These are phyloP conservation scores for Pomatostomus ruficeps DNA, from an alignment of 2,113 vertebrate genomes.

Conservation along the genomic window DNA sequence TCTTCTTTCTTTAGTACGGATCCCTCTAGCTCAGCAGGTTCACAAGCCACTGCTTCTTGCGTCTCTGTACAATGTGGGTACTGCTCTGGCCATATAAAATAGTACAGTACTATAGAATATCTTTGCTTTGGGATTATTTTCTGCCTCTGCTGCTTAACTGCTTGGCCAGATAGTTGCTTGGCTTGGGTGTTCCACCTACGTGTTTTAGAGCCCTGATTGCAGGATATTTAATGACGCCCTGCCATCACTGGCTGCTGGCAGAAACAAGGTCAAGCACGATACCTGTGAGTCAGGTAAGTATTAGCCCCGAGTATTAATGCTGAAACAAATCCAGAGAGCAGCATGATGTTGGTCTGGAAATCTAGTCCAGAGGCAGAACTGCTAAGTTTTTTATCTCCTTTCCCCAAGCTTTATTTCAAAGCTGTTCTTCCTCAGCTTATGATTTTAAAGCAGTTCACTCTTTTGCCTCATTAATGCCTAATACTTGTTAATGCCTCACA, in stretches of 20 bases:
- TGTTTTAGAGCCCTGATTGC: background rate
- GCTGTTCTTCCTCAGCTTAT: background rate
- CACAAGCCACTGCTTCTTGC: background rate
- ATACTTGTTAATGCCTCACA: background rate
- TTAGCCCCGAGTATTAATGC: background rate
- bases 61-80: background rate
- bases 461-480: background rate
- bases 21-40: background rate
- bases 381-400: background rate
- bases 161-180: background rate
- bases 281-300: background rate
- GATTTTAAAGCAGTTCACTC: background rate
- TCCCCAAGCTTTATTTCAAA: background rate
- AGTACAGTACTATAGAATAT: background rate
- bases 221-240: background rate
- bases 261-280: accelerated
- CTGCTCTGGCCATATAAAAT: background rate
- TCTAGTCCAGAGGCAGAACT: background rate
- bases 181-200: background rate
- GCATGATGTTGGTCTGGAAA: background rate
- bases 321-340: background rate
- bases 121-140: background rate
- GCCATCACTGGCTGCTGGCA: background rate
- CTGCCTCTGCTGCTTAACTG: background rate
- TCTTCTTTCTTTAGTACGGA: background rate